phyloP scores from a whole-genome alignment of 2,888 invertebrate species.

The Frankliniella intonsa region DNA sequence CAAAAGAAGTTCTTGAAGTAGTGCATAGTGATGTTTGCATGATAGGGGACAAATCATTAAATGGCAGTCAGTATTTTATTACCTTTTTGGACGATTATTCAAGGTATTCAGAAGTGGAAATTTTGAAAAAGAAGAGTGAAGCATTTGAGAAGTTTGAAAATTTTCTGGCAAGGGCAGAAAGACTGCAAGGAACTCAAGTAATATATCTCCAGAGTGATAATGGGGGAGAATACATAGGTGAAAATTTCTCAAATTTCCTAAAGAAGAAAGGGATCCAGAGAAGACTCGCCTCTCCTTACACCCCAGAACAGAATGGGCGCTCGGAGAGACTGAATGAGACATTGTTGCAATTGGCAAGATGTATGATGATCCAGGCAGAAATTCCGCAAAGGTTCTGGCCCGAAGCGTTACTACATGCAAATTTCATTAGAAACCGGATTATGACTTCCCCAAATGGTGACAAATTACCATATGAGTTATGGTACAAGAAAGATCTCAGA shows the following conservation, averaged over 20 bases:
- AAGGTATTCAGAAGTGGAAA: slow-evolving; percentile 7
- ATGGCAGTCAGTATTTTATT: slow-evolving; percentile 28
- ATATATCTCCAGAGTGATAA: slow-evolving; percentile 31
- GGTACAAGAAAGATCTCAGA: slow-evolving; percentile 31
- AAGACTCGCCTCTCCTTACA: slow-evolving; percentile 37
- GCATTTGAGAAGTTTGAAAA: background rate
- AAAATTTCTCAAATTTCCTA: slow-evolving; percentile 34
- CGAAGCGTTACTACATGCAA: slow-evolving; percentile 40
- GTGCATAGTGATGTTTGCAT: slow-evolving; percentile 29
- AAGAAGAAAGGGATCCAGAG: slow-evolving; percentile 37
- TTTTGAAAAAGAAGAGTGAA: slow-evolving; percentile 27
- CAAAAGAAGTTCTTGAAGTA: background rate
- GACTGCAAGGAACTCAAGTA: slow-evolving; percentile 19
- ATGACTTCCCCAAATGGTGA: slow-evolving; percentile 33
- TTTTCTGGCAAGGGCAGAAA: slow-evolving; percentile 24
- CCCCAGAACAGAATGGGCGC: slow-evolving; percentile 39
- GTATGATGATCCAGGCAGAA: slow-evolving; percentile 37
- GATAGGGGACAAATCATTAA: background rate
- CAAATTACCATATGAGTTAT: slow-evolving; percentile 34
- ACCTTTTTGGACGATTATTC: slow-evolving; percentile 31
- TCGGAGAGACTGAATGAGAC: slow-evolving; percentile 40
- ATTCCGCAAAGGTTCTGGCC: slow-evolving; percentile 39
- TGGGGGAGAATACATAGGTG: slow-evolving; percentile 33
- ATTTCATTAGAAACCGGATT: slow-evolving; percentile 37
- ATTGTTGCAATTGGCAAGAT: slow-evolving; percentile 37